Base-by-base conservation (phyloP, 2,888 invertebrate genomes). In the Cryptus viduatorius region DNA sequence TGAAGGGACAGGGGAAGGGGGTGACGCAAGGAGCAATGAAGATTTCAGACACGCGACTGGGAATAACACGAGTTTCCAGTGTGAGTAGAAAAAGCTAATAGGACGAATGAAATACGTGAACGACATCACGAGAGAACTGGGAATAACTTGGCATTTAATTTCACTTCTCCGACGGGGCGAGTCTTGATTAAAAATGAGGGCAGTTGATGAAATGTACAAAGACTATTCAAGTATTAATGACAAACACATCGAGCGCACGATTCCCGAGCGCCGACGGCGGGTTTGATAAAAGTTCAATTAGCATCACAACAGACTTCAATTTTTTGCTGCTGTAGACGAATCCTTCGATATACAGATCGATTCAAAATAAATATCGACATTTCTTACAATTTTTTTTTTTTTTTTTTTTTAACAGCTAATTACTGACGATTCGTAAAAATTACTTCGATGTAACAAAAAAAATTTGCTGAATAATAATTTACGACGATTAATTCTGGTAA, bases 91-190 rank as follows among this genome's bases (percentile, higher is more conserved):
- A 72, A 72, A 16, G 53, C 64, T 10, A 42, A 16, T 50, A 1
- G 37, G 31, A 61, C 59, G 29, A 71, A 29, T 42, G 71, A 42
- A 31, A 16, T 56, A 56, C 12, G 37, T 24, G 61, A 44, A 64
- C 37, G 64, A 64, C 56, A 44, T 73, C 56, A 29, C 59, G 73
- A 73, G 56, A 24, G 46, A 37, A 19, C 56, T 56, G 53, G 50
- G 37, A 72, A 67, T 80, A 59, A 16, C 72, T 73, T 56, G 46
- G 44, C 53, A 12, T 73, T 67, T 67, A 73, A 73, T 80, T 73
- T 67, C 12, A 73, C 73, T 61, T 37, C 61, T 46, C 12, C 31
- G 64, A 56, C 7, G 4, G 61, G 31, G 44, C 19, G 24, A 42
- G n/a, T 48, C 61, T 56, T 61, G 31, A 75, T 67, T 68, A 1